Evolutionary conservation across 1,140 invertebrate species (phyloP), one percentile per base, ranked within the genome.

Genomic region (Zaprionus davidi): DNA sequence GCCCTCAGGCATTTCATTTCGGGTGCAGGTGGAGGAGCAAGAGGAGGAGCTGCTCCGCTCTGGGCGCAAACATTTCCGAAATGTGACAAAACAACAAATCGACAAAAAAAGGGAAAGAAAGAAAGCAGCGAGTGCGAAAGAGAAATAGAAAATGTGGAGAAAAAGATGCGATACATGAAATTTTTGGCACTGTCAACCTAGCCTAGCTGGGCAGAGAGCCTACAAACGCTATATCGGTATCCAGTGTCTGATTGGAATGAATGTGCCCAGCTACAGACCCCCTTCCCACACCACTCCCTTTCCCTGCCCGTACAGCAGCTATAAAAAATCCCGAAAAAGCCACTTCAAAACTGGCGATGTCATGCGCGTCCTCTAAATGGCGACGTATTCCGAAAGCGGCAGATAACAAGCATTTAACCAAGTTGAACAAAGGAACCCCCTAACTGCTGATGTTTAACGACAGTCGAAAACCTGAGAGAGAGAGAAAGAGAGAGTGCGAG

Each of bases 1-100:
- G 84, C 71, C 81, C 85, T 81, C 81, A 81, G 85, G 84, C 85
- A 88, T 88, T 88, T 88, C 74, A 81, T 81, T 85, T 86, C 68
- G 73, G 73, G 24, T 38, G 15, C 53, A 46, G 41, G 41, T 46
- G 41, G n/a, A 46, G n/a, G 0, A 46, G 41, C 5, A 41, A n/a
- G 15, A 15, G 13, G 38, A n/a, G 31, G 36, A 20, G 2, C 38
- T 13, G n/a, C 55, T 31, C 13, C 77, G 22, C 59, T 49, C 36
- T 51, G 60, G 41, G 58, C 59, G 63, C 69, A 76, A 72, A 76
- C 63, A 77, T 79, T 79, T 77, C 53, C 74, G 53, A 77, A 76
- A 76, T 74, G 66, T 80, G 78, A 58, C 63, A 64, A 72, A 77
- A 65, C 60, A 71, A 70, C 57, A 53, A 70, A 71, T 46, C 26